Evolutionary conservation across 2,797 vertebrate species (phyloP), one percentile per base, ranked within the genome.

Genomic region (Onychomys leucogaster): DNA sequence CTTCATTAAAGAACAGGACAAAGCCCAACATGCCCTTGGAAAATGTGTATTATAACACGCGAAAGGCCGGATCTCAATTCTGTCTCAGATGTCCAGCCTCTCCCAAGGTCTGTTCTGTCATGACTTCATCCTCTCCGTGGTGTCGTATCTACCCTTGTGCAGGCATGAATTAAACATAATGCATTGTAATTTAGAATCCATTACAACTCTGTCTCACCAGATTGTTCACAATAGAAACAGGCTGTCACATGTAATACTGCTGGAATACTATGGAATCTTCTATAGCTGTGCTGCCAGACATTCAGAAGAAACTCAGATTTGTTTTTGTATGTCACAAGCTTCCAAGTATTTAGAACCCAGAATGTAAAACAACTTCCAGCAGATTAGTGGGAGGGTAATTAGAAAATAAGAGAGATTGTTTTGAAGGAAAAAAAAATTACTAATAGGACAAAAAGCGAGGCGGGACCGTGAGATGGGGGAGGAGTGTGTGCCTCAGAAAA

Each of bases 311-410:
- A 95, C 23, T 76, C 43, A 77, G 65, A 73, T 83, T 95, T 55
- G 71, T 95, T 95, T 95, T 86, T 55, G 3, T 95, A 57, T 77
- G 90, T 80, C 61, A 8, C 78, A 91, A 65, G 25, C 57, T 55
- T 96, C 87, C 49, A 90, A 94, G 94, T 94, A 87, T 94, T 97
- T 93, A 94, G 89, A 95, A 94, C 57, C 49, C 43, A 90, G 94
- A 94, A 75, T 91, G 52, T 93, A 94, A 93, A 96, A 91, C 89
- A 97, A 83, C 92, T 95, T 88, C 88, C 65, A 91, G 78, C 89
- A 92, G 92, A 88, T 95, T 69, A 93, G 92, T 91, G 61, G 91
- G 94, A 93, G 25, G 86, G 61, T 95, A 94, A 94, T 95, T 95
- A 90, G 71, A 85, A 96, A 95, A 90, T 76, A 86, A 55, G 63